Conservation (phyloP, 2,113 vertebrate species). For the Engystomops pustulosus region DNA sequence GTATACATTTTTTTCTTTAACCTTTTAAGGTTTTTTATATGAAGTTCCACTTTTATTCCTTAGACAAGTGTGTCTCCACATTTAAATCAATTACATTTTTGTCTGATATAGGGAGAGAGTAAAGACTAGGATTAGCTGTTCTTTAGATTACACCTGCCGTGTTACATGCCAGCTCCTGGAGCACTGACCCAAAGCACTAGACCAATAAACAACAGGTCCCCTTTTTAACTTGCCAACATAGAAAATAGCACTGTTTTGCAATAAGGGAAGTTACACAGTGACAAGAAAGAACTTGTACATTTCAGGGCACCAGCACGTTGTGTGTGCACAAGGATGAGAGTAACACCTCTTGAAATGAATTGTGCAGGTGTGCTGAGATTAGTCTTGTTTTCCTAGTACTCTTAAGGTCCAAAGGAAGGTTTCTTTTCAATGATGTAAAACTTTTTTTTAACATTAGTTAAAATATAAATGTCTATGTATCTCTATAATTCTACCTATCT, state of each 20-base stretch:
- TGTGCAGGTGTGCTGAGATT: conserved; percentile 53
- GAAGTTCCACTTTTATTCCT: not conserved
- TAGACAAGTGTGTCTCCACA: not conserved
- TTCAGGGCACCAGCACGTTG: conserved; percentile 16
- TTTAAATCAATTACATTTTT: conserved; percentile 42
- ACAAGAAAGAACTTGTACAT: conserved; percentile 45
- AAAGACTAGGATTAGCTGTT: conserved; percentile 52
- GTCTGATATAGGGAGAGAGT: conserved; percentile 34
- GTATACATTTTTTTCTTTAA: too few relatives aligned
- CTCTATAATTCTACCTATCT: too few relatives aligned
- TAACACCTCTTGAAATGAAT: conserved; percentile 55
- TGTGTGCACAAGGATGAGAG: conserved; percentile 57
- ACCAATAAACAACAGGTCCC: conserved; percentile 51
- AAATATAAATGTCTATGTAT: too few relatives aligned
- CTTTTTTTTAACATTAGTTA: too few relatives aligned
- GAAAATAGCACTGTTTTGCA: conserved; percentile 8
- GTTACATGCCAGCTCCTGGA: conserved; percentile 29
- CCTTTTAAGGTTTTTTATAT: not conserved
- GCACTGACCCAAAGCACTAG: conserved; percentile 46
- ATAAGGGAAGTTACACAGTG: conserved; percentile 30
- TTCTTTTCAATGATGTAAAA: conserved; percentile 21
- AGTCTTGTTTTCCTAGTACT: conserved; percentile 41
- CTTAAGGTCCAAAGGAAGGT: conserved; percentile 31
- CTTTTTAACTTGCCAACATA: conserved; percentile 1
- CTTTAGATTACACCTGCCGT: conserved; percentile 52